A percentile compares a stretch with the other conserved stretches of the same genome.
phyloP scores from a whole-genome alignment of 2,888 invertebrate genomes.

The Caenorhabditis angaria region DNA sequence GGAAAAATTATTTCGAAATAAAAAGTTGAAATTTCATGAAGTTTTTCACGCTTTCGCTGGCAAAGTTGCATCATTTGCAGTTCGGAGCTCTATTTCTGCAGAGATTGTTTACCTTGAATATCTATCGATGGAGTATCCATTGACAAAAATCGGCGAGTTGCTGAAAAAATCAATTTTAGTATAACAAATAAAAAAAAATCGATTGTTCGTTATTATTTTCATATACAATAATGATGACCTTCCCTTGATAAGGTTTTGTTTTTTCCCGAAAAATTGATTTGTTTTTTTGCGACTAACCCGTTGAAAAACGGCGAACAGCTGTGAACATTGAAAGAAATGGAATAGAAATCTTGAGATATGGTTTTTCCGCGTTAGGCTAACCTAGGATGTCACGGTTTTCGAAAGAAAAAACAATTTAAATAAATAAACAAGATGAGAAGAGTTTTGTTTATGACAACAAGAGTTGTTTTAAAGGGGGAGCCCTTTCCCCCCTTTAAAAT shows the following conservation, averaged over 20 bases:
- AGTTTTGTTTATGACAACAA: background rate
- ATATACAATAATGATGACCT: background rate
- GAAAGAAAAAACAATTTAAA: too few relatives aligned
- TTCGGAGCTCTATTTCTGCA: too few relatives aligned
- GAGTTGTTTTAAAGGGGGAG: too few relatives aligned
- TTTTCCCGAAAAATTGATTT: background rate
- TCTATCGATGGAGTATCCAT: constrained; percentile 47
- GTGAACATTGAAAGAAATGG: background rate
- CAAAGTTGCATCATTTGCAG: too few relatives aligned
- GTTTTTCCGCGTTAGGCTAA: too few relatives aligned
- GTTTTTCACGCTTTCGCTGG: too few relatives aligned
- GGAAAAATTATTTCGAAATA: background rate
- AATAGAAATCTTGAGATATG: background rate
- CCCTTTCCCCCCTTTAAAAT: too few relatives aligned
- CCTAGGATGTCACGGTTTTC: too few relatives aligned
- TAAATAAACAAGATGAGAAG: background rate
- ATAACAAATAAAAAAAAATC: background rate
- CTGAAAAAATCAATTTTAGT: too few relatives aligned
- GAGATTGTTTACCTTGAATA: constrained; percentile 35
- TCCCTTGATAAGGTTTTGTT: background rate
- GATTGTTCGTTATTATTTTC: background rate
- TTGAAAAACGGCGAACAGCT: background rate
- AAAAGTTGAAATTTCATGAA: constrained; percentile 2
- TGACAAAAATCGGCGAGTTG: background rate
- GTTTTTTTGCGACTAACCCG: background rate